These are phyloP conservation scores for Halesus radiatus DNA, from an alignment of 1,140 invertebrate genomes.

Conservation along the genomic window DNA sequence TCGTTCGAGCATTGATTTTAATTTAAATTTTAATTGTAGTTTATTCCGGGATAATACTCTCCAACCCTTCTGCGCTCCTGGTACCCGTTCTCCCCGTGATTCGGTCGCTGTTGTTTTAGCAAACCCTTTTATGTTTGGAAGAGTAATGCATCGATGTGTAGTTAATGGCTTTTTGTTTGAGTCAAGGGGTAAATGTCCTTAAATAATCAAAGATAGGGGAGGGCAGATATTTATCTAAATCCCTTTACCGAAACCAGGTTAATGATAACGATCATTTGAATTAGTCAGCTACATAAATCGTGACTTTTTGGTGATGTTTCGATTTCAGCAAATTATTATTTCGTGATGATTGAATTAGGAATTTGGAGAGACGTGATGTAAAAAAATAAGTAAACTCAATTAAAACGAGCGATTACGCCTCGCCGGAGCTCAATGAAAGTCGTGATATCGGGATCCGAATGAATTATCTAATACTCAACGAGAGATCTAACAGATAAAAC, in stretches of 20 bases:
- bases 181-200: conserved; percentile 57
- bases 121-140: conserved; percentile 44
- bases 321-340: neutral
- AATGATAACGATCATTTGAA: conserved; percentile 12
- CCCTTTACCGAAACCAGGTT: conserved; percentile 30
- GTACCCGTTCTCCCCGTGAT: conserved; percentile 27
- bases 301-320: conserved; percentile 13
- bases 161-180: conserved; percentile 55
- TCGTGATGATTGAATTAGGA: neutral
- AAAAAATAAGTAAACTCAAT: conserved; percentile 13
- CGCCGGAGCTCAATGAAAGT: neutral
- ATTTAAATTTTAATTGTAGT: conserved; percentile 72
- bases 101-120: conserved; percentile 44
- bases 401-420: neutral
- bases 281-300: conserved; percentile 13
- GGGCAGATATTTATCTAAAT: conserved; percentile 53
- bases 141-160: conserved; percentile 54
- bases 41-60: conserved; percentile 62
- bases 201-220: conserved; percentile 54
- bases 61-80: conserved; percentile 52
- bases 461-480: neutral
- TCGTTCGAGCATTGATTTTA: conserved; percentile 70
- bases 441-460: neutral
- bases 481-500: neutral
- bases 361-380: neutral